Percentiles rank a stretch among this genome's conserved stretches.
phyloP scores from a whole-genome alignment of 2,113 vertebrate species.

The Lepisosteus osseus region DNA sequence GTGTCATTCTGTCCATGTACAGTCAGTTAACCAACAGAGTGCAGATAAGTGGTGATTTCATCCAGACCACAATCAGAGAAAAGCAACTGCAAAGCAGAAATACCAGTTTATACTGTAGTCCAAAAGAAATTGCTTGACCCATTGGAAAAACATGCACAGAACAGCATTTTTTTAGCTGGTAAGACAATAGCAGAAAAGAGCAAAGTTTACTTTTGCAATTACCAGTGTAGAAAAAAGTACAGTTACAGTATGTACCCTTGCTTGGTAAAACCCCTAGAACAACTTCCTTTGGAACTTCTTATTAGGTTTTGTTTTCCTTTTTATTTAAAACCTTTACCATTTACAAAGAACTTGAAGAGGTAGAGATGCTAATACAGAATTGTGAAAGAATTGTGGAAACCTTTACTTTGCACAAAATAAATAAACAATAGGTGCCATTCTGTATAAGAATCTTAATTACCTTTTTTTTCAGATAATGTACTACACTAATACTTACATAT shows the following conservation, averaged over 20 bases:
- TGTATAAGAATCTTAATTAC: too few species aligned
- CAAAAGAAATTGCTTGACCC: constrained; percentile 33
- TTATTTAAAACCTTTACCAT: constrained; percentile 35
- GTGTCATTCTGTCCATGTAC: constrained; percentile 19
- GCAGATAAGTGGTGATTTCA: constrained; percentile 8
- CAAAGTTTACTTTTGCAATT: constrained; percentile 23
- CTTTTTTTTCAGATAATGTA: too few species aligned
- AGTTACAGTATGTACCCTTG: constrained; percentile 51
- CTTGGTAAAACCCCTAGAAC: constrained; percentile 30
- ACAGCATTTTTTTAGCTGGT: not conserved
- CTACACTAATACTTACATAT: too few species aligned
- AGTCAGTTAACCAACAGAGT: constrained; percentile 13
- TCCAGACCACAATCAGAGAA: not conserved
- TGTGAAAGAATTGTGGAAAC: not conserved
- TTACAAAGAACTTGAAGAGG: too few species aligned
- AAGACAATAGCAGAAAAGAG: not conserved
- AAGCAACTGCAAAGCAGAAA: not conserved
- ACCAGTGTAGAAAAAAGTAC: constrained; percentile 36
- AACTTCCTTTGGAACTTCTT: constrained; percentile 15
- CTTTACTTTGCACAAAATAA: not conserved
- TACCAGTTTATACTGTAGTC: constrained; percentile 16
- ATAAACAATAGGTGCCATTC: not conserved
- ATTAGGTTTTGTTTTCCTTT: constrained; percentile 43
- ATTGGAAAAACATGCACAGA: constrained; percentile 39
- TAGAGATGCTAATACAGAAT: not conserved